Conservation (phyloP, 1,140 invertebrate species). For the Brevipalpus yothersi region DNA sequence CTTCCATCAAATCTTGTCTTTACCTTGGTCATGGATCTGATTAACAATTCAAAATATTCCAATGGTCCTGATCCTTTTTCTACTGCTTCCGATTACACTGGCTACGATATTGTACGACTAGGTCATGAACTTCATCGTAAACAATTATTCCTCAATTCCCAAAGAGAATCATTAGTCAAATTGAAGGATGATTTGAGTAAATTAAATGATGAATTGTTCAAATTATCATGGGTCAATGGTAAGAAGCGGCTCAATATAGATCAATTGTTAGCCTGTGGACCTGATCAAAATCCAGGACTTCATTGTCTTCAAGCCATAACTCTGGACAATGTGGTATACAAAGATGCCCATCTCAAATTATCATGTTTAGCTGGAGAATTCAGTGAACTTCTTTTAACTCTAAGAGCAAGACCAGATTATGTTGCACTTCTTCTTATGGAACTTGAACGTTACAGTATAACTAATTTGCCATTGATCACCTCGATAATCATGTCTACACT, state of each 20-base stretch:
- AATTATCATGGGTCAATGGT: constrained; percentile 62
- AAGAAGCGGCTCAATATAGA: constrained; percentile 65
- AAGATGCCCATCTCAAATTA: constrained; percentile 63
- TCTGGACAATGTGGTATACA: constrained; percentile 50
- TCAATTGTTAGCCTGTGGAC: constrained; percentile 42
- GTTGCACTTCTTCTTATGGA: constrained; percentile 48
- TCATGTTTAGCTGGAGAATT: constrained; percentile 51
- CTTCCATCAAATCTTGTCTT: too few relatives aligned
- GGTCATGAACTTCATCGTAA: neutral
- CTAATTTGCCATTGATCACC: neutral
- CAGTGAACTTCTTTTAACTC: constrained; percentile 46
- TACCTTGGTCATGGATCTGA: too few relatives aligned
- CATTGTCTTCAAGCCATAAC: constrained; percentile 49
- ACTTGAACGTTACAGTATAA: constrained; percentile 31
- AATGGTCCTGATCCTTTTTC: too few relatives aligned
- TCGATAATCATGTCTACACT: constrained; percentile 41
- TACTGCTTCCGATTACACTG: too few relatives aligned
- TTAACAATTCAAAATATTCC: too few relatives aligned
- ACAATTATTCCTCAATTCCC: neutral
- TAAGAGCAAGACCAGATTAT: constrained; percentile 51
- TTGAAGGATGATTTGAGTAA: neutral
- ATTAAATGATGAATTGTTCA: constrained; percentile 29
- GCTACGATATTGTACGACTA: neutral
- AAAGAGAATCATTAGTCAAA: neutral
- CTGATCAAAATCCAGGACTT: constrained; percentile 40